Base-by-base conservation (phyloP, 2,113 vertebrate genomes). In the Grus americana region DNA sequence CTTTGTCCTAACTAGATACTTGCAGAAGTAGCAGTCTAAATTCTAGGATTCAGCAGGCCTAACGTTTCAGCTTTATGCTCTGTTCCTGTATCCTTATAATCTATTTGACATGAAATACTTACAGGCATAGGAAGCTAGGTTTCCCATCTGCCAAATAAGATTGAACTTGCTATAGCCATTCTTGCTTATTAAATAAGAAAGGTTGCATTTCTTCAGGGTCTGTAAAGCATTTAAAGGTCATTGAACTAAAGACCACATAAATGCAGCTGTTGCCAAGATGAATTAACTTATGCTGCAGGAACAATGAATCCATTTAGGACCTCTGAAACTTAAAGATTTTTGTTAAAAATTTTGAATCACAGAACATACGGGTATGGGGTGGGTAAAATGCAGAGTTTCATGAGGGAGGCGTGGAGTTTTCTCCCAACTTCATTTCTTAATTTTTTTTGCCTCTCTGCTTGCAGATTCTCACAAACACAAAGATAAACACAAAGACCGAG, bases 401-500 rank as follows among this genome's bases (percentile, higher is more conserved):
- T 30, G 55, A 96, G 82, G 90, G 81, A 95, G 79, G 66, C 85
- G 1, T 87, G 81, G 92, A 90, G 92, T 42, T 91, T 92, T 79
- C 71, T 89, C 90, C 81, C 55, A 22, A 2, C 62, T 95, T 95
- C 42, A 91, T 93, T 94, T 84, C 72, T 91, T 96, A 82, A 79
- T 68, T 87, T 88, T 47, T 81, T 95, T 80, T 97, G 92, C 88
- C 94, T 94, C 97, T 98, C 79, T 96, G 91, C 76, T 98, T 98
- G 63, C 95, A 99, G 99, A 99, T 98, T 99, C 98, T 97, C 99
- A 99, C 97, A 99, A 99, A 98, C 99, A 99, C 95, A 99, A 99
- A 98, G 99, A 99, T 97, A 99, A 99, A 98, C 99, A 99, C 98
- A 99, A 99, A 98, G 99, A 99, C 95, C 99, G 99, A 98, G 99